Conservation (phyloP, 2,113 vertebrate genomes). For the Alethe castanea region DNA sequence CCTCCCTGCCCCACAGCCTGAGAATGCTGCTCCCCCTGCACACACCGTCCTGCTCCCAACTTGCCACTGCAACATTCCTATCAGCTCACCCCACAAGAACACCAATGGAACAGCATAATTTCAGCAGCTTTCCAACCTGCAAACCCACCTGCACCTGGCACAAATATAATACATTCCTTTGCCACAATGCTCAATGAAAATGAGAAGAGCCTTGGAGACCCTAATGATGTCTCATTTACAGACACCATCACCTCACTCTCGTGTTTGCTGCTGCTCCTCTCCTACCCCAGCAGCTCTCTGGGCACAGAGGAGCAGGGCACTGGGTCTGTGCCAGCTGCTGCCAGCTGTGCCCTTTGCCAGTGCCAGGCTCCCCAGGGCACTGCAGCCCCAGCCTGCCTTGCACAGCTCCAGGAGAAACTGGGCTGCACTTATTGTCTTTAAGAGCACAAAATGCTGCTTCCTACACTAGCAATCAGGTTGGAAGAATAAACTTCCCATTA, state of each 20-base stretch:
- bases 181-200: neutral
- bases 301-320: neutral
- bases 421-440: neutral
- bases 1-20: neutral
- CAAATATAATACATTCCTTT: rapidly evolving
- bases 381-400: neutral
- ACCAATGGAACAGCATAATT: neutral
- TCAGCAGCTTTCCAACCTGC: neutral
- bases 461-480: neutral
- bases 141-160: neutral
- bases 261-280: rapidly evolving
- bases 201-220: neutral
- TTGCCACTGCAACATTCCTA: rapidly evolving
- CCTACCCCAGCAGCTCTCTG: rapidly evolving
- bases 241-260: rapidly evolving
- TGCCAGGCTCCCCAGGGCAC: neutral
- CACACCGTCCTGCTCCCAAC: neutral
- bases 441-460: neutral
- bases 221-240: too few relatives aligned
- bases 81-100: neutral
- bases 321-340: neutral
- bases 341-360: neutral
- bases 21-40: neutral
- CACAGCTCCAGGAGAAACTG: neutral
- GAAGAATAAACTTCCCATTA: neutral